Evolutionary conservation across 2,797 vertebrate species (phyloP).

Genomic region (Bovichtus diacanthus): DNA sequence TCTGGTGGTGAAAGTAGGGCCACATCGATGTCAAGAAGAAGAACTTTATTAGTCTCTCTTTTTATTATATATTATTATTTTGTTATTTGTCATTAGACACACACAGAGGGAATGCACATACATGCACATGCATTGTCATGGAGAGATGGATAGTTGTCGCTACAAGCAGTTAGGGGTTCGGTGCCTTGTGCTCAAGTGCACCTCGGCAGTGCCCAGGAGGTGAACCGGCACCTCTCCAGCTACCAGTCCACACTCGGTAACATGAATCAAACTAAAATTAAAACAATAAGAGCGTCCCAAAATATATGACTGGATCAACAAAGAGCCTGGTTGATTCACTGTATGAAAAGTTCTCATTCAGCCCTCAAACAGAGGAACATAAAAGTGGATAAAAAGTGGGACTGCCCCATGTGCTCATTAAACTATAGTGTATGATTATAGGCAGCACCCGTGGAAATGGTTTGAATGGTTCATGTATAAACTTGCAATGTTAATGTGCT

Average conservation of each 20-base stretch:
- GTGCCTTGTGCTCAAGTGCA: background rate
- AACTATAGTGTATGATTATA: slow-evolving; percentile 2
- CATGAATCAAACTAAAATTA: background rate
- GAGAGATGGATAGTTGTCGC: too few species aligned
- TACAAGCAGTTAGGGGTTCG: background rate
- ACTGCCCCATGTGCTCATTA: background rate
- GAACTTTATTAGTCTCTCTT: background rate
- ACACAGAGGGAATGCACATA: background rate
- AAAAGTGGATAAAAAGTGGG: too few species aligned
- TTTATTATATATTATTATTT: too few species aligned
- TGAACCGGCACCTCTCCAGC: background rate
- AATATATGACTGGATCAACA: background rate
- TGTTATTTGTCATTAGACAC: background rate
- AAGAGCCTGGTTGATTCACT: background rate
- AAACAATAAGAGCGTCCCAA: background rate
- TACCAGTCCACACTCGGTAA: background rate
- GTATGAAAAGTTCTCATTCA: background rate
- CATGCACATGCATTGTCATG: too few species aligned
- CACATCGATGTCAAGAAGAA: background rate
- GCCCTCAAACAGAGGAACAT: background rate
- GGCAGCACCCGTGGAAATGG: slow-evolving; percentile 19
- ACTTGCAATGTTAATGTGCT: slow-evolving; percentile 5
- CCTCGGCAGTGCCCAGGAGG: background rate
- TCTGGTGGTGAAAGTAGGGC: slow-evolving; percentile 64
- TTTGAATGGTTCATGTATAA: slow-evolving; percentile 10